Base-by-base conservation (phyloP, 2,797 vertebrate genomes). In the Cheirogaleus major region DNA sequence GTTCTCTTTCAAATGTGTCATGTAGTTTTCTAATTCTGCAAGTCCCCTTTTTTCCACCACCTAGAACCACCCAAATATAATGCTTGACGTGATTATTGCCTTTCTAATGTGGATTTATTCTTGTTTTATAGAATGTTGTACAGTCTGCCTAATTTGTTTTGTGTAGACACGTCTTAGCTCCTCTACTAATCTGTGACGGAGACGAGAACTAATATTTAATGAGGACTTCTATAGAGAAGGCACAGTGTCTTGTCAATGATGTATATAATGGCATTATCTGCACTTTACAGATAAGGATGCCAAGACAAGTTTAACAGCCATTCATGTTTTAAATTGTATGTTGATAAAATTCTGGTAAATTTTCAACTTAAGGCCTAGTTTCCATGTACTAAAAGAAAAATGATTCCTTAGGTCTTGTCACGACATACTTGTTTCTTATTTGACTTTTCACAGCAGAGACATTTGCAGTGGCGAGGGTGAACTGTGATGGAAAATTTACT, bases 331-430 rank as follows among this genome's bases (percentile, higher is more conserved):
- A 12, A 93, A 50, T 81, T 78, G 35, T 55, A 61, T 10, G 70
- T 78, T 88, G 41, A 91, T 4, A 83, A 73, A 93, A 65, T 89
- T 72, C n/a, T 86, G 13, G 17, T 89, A 50, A 93, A 89, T 55
- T 86, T 84, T 92, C 76, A 32, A 73, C 35, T 70, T 25, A 70
- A 88, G n/a, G 15, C 27, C 32, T 48, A 43, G 38, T 81, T 93
- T 76, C 55, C 14, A 27, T 43, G 15, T 82, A 67, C 45, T 73
- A 67, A 81, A 93, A 38, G 22, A 85, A 63, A 25, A 93, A 61
- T 15, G 8, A 41, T 38, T 55, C 35, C n/a, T 78, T n/a, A 73
- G 43, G 57, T 89, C 84, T 87, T 61, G 11, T 23, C 61, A 32
- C 7, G 35, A 72, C 65, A 78, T 5, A 7, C 27, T 67, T 32